These are phyloP conservation scores for Aphrocallistes beatrix DNA, from an alignment of 37 sponge, comb jelly and placozoan species.

Conservation along the genomic window DNA sequence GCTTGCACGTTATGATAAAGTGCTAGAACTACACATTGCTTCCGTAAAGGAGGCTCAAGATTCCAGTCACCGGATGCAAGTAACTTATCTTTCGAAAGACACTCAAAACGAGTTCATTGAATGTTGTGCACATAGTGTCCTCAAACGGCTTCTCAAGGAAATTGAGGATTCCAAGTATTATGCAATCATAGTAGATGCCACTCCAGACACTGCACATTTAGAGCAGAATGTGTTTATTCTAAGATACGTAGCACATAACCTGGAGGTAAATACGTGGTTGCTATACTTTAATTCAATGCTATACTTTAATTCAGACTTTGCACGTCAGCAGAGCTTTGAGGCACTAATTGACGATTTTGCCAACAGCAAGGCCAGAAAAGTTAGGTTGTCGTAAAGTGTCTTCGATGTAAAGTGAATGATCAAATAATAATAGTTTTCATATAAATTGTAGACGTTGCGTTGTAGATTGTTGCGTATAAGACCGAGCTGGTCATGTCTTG, in stretches of 20 bases:
- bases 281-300: too few relatives aligned
- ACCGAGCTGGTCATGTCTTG: neutral
- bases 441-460: neutral
- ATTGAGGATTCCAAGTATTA: neutral
- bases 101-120: neutral
- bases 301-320: neutral
- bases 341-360: neutral
- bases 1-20: conserved; percentile 20
- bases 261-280: too few relatives aligned
- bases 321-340: neutral
- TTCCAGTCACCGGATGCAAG: neutral
- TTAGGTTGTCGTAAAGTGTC: neutral
- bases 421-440: neutral
- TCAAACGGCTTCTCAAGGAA: neutral
- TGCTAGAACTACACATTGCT: conserved; percentile 19
- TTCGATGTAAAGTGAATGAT: neutral
- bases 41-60: neutral
- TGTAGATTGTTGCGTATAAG: neutral
- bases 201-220: neutral
- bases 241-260: neutral
- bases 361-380: neutral
- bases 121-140: neutral
- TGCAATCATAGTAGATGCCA: too few relatives aligned
- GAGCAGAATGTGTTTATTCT: neutral
- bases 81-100: neutral